Evolutionary conservation across 2,113 vertebrate genomes (phyloP).

Genomic region (Tympanuchus pallidicinctus): DNA sequence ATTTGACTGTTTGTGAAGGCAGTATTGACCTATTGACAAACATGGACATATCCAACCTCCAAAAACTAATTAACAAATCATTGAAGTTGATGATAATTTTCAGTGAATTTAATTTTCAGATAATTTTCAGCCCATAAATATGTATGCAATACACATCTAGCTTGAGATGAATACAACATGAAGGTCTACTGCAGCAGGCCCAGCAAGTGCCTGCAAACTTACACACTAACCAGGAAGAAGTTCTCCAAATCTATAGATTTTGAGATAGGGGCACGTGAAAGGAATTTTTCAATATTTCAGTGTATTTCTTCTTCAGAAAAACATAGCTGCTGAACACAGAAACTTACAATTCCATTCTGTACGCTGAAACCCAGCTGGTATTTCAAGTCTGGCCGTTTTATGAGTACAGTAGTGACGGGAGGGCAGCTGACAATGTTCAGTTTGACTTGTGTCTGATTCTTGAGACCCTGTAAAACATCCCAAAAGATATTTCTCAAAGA

Average conservation of each 20-base stretch:
- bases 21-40: too few relatives aligned
- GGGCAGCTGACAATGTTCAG: constrained; percentile 99
- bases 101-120: too few relatives aligned
- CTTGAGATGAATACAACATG: neutral
- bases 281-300: neutral
- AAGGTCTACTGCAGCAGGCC: neutral
- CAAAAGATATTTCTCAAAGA: neutral
- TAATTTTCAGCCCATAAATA: neutral
- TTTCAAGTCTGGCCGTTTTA: constrained; percentile 97
- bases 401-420: constrained; percentile 97
- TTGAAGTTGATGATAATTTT: neutral
- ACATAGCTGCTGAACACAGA: neutral
- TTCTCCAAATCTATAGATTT: neutral
- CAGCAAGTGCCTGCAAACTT: neutral
- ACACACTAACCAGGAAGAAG: neutral
- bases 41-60: neutral
- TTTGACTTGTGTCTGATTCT: constrained; percentile 97
- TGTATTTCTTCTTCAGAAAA: neutral
- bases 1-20: neutral
- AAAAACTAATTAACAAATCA: neutral
- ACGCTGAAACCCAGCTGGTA: constrained; percentile 99
- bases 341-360: constrained; percentile 97
- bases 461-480: constrained; percentile 87
- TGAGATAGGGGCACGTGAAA: neutral
- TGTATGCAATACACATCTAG: neutral